Evolutionary conservation across 2,888 invertebrate species (phyloP), one percentile per base, ranked within the genome.

Genomic region (Ormyrus labotus): DNA sequence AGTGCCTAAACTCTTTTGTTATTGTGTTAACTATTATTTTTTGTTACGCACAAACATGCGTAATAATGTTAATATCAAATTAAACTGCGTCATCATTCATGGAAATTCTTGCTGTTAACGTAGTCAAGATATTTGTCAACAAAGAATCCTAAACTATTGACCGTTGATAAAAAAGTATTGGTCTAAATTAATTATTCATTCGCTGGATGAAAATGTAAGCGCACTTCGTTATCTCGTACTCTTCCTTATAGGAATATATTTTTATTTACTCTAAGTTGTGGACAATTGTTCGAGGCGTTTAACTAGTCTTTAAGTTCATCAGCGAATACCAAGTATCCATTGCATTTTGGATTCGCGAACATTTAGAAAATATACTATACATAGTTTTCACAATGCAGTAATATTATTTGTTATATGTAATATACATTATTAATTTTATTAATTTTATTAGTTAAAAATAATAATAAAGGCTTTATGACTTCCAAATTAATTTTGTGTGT

Each of bases 291-390:
- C 78, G 61, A 81, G 80, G 80, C 80, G 70, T 83, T 82, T 81
- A 68, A 82, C 82, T 84, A 84, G 82, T 85, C 83, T 83, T 83
- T 83, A 81, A 81, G 81, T 83, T 82, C 78, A 78, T 78, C 60
- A 65, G 70, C 70, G 60, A 82, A 77, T 65, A 55, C 73, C 47
- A 72, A 78, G 61, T 70, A 70, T 74, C 61, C 81, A 71, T 78
- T 72, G 70, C 5, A 81, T 71, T 79, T 76, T 79, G 68, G 51
- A 72, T 48, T 81, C 55, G 47, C 64, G 73, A 78, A 79, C 58
- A 70, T 70, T 68, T 77, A 80, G 77, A 74, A 64, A 73, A 80
- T 78, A 83, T 72, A 80, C 69, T 83, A 83, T 78, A 82, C 60
- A 83, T 81, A 80, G 71, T 81, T 83, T 81, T 67, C 68, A 78